Evolutionary conservation across 2,888 invertebrate species (phyloP).

Genomic region (Myopa testacea): DNA sequence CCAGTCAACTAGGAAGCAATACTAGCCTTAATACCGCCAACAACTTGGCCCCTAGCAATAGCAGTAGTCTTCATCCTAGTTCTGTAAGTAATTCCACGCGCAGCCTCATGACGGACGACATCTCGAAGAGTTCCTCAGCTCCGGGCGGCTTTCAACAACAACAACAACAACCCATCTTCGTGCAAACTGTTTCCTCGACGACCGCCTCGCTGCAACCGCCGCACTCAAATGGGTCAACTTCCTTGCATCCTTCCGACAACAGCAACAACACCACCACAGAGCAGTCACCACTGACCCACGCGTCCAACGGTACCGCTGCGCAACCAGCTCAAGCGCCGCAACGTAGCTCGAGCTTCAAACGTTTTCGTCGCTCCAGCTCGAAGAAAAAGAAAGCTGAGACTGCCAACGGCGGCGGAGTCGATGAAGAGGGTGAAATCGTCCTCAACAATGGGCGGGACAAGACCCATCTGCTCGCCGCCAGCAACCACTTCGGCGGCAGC

Average conservation of each 20-base stretch:
- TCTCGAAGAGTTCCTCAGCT: slow-evolving; percentile 59
- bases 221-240: slow-evolving; percentile 33
- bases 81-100: slow-evolving; percentile 55
- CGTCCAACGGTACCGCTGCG: slow-evolving; percentile 31
- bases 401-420: slow-evolving; percentile 55
- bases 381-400: slow-evolving; percentile 69
- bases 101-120: slow-evolving; percentile 62
- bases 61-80: slow-evolving; percentile 48
- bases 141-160: background rate
- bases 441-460: slow-evolving; percentile 81
- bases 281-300: slow-evolving; percentile 2
- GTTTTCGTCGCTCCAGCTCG: slow-evolving; percentile 80
- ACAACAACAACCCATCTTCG: slow-evolving; percentile 57
- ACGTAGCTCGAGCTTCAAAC: slow-evolving; percentile 74
- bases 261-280: background rate
- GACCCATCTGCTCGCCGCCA: slow-evolving; percentile 69
- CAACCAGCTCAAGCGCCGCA: slow-evolving; percentile 48
- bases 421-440: slow-evolving; percentile 72
- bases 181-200: slow-evolving; percentile 60
- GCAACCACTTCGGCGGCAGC: slow-evolving; percentile 31
- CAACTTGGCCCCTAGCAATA: slow-evolving; percentile 46
- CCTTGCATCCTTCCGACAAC: slow-evolving; percentile 18
- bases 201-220: slow-evolving; percentile 54
- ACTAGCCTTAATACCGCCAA: slow-evolving; percentile 49
- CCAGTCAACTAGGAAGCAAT: slow-evolving; percentile 63